Conservation (phyloP, 2,888 invertebrate species). For the Lymantria monacha region DNA sequence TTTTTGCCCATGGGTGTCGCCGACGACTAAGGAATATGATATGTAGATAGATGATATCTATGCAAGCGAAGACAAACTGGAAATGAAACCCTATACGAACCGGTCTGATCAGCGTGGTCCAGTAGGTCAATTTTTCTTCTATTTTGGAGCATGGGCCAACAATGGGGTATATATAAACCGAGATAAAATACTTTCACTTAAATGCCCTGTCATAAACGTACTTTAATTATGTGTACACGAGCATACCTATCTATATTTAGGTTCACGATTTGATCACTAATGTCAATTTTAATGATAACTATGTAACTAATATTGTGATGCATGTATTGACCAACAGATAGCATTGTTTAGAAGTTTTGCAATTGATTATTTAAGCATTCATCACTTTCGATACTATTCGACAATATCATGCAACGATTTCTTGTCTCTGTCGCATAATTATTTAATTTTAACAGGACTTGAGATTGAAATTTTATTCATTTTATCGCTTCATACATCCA, state of each 20-base stretch:
- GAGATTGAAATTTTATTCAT: too few relatives aligned
- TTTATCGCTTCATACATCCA: too few relatives aligned
- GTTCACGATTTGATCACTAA: slow-evolving; percentile 63
- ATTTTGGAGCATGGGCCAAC: too few relatives aligned
- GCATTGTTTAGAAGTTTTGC: slow-evolving; percentile 50
- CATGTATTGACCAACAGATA: slow-evolving; percentile 47
- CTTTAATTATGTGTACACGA: slow-evolving; percentile 66
- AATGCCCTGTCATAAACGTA: slow-evolving; percentile 27
- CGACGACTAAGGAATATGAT: too few relatives aligned
- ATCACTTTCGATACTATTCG: slow-evolving; percentile 33
- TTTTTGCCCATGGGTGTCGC: too few relatives aligned
- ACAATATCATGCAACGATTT: slow-evolving; percentile 4
- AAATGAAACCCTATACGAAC: too few relatives aligned
- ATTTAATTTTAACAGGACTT: background rate
- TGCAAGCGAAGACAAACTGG: too few relatives aligned
- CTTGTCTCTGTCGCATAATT: slow-evolving; percentile 4
- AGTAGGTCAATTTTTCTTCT: too few relatives aligned
- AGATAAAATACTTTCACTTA: slow-evolving; percentile 18
- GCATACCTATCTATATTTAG: slow-evolving; percentile 59
- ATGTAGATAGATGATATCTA: too few relatives aligned
- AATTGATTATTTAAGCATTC: slow-evolving; percentile 45
- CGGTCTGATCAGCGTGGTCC: too few relatives aligned
- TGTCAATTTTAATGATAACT: slow-evolving; percentile 58
- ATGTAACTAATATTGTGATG: slow-evolving; percentile 35
- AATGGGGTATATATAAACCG: too few relatives aligned